Percentiles rank a stretch among this genome's conserved stretches.
Evolutionary conservation across 2,797 vertebrate species (phyloP).

Genomic region (Schizopygopsis pylzovi): DNA sequence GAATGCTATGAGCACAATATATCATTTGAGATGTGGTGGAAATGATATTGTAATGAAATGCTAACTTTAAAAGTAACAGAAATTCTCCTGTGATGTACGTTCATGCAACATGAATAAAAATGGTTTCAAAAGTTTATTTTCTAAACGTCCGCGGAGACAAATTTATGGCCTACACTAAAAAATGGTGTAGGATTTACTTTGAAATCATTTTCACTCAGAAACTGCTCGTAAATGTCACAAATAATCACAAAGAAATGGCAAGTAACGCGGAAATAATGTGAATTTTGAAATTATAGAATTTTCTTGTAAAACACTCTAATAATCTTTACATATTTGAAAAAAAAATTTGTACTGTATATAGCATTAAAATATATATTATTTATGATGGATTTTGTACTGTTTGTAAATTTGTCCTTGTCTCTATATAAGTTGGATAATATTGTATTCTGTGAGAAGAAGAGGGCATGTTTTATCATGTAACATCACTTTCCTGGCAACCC

Average conservation of each 20-base stretch:
- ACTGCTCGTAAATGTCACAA: neutral
- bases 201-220: neutral
- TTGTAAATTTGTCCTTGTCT: neutral
- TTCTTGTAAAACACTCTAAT: neutral
- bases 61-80: neutral
- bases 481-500: conserved; percentile 38
- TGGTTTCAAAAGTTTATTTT: neutral
- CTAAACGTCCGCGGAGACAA: neutral
- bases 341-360: neutral
- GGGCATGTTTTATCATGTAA: conserved; percentile 30
- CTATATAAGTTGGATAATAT: neutral
- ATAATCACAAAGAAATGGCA: neutral
- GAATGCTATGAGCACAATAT: neutral
- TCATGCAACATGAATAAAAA: neutral
- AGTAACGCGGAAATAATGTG: neutral
- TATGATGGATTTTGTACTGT: neutral
- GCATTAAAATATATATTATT: neutral
- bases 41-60: neutral
- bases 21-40: neutral
- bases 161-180: neutral
- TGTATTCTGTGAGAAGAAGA: neutral
- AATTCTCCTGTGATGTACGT: neutral
- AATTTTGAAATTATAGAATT: neutral
- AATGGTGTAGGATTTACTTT: neutral
- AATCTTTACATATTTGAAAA: neutral